Evolutionary conservation across 1,140 invertebrate species (phyloP).

Genomic region (Mya arenaria): DNA sequence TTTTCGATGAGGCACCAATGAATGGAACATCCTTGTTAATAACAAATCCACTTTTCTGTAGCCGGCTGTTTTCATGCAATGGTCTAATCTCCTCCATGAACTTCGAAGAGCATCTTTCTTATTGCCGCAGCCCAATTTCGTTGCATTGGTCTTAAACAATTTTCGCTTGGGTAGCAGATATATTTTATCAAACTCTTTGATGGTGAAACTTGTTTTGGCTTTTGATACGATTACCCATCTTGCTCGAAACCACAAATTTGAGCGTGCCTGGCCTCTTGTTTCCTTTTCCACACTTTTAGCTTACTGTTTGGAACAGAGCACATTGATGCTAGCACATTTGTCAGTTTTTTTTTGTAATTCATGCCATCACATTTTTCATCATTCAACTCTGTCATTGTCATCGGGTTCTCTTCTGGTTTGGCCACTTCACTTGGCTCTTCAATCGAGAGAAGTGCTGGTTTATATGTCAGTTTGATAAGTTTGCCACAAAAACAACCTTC

Average conservation of each 20-base stretch:
- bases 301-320: neutral
- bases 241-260: too few relatives aligned
- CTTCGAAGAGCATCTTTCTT: neutral
- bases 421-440: too few relatives aligned
- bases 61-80: neutral
- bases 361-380: conserved; percentile 3
- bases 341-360: neutral
- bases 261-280: conserved; percentile 39
- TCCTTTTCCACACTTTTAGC: conserved; percentile 21
- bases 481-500: too few relatives aligned
- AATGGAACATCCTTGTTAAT: conserved; percentile 36
- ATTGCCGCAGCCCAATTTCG: conserved; percentile 3
- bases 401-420: too few relatives aligned
- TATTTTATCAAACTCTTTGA: neutral
- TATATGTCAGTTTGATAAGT: too few relatives aligned
- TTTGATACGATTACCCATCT: neutral
- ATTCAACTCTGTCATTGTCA: too few relatives aligned
- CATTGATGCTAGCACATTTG: neutral
- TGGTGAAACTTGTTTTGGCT: neutral
- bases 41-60: neutral
- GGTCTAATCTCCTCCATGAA: neutral
- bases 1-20: conserved; percentile 47
- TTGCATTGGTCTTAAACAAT: conserved; percentile 1
- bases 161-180: too few relatives aligned
- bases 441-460: too few relatives aligned